Percentiles rank a stretch among this genome's conserved stretches.
Evolutionary conservation across 2,888 invertebrate genomes (phyloP).

Genomic region (Drosophila glabriapex): DNA sequence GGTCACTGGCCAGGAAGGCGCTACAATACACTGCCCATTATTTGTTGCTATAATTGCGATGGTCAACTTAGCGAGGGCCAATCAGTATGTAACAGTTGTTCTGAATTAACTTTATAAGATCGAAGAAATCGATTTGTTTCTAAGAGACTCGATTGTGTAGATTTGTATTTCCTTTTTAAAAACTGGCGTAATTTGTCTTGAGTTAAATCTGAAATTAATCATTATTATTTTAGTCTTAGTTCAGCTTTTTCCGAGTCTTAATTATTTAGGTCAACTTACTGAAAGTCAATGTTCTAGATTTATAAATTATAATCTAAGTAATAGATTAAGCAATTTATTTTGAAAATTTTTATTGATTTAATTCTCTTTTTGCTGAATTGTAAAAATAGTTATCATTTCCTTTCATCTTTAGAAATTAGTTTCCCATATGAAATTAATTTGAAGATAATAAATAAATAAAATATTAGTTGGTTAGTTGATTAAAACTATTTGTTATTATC

Average conservation of each 20-base stretch:
- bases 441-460: not conserved
- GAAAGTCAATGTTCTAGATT: not conserved
- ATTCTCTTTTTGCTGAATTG: not conserved
- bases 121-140: not conserved
- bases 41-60: constrained; percentile 51
- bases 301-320: not conserved
- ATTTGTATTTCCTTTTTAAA: not conserved
- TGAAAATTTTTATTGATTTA: too few species aligned
- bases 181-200: not conserved
- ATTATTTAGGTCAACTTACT: not conserved
- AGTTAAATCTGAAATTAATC: not conserved
- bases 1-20: constrained; percentile 30
- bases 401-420: not conserved
- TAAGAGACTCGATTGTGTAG: not conserved
- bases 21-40: constrained; percentile 33
- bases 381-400: not conserved
- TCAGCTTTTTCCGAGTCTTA: not conserved
- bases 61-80: constrained; percentile 19
- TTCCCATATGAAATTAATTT: not conserved
- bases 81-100: not conserved
- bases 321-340: not conserved
- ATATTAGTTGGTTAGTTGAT: not conserved
- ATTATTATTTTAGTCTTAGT: too few species aligned
- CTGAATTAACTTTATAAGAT: not conserved
- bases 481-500: not conserved